Evolutionary conservation across 2,113 vertebrate species (phyloP).

Genomic region (human): GRCh38 chrX:114553001-114553500

Average conservation of each 20-base stretch:
- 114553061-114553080: slow-evolving; percentile 27
- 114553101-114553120: slow-evolving; percentile 57
- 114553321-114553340: slow-evolving; percentile 48
- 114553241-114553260: slow-evolving; percentile 56
- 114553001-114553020: slow-evolving; percentile 22
- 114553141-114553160: slow-evolving; percentile 71
- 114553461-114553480: slow-evolving; percentile 26
- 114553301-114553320: slow-evolving; percentile 53
- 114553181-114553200: slow-evolving; percentile 66
- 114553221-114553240: slow-evolving; percentile 67
- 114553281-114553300: slow-evolving; percentile 11
- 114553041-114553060: slow-evolving; percentile 54
- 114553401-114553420: slow-evolving; percentile 40
- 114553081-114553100: slow-evolving; percentile 65
- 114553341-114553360: not conserved
- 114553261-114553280: slow-evolving; percentile 59
- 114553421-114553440: slow-evolving; percentile 28
- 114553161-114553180: slow-evolving; percentile 63
- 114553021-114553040: slow-evolving; percentile 46
- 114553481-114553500: not conserved
- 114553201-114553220: slow-evolving; percentile 60
- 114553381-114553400: slow-evolving; percentile 28
- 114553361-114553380: not conserved
- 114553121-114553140: slow-evolving; percentile 35
- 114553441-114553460: slow-evolving; percentile 24